phyloP scores from a whole-genome alignment of 2,113 vertebrate genomes.

The Axis porcinus region DNA sequence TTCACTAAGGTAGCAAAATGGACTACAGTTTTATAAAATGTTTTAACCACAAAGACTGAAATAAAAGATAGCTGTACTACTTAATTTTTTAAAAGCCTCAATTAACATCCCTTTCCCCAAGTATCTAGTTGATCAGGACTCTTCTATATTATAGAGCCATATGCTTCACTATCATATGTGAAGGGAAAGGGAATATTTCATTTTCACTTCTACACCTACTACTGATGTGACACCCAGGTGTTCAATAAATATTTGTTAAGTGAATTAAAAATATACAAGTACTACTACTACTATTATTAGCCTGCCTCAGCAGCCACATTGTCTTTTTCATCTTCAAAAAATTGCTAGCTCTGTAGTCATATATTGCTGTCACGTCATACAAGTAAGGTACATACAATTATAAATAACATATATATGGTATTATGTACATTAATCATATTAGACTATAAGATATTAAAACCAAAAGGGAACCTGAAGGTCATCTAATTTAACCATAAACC shows the following conservation, averaged over 20 bases:
- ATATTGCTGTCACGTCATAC: neutral
- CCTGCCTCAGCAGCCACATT: neutral
- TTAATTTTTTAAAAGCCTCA: conserved; percentile 34
- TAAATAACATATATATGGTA: neutral
- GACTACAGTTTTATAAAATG: conserved; percentile 16
- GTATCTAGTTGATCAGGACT: conserved; percentile 20
- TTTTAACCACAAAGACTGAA: conserved; percentile 39
- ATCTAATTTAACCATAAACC: neutral
- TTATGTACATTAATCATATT: neutral
- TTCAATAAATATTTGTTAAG: neutral
- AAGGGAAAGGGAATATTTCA: conserved; percentile 16
- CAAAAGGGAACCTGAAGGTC: neutral
- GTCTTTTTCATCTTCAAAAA: neutral
- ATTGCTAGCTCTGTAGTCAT: neutral
- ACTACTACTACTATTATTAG: neutral
- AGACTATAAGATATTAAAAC: neutral
- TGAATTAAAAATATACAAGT: neutral
- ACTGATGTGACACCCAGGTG: neutral
- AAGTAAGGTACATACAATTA: neutral
- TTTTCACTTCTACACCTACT: neutral
- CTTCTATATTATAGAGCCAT: conserved; percentile 1
- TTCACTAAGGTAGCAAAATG: conserved; percentile 30
- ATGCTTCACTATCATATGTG: neutral
- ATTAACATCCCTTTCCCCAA: conserved; percentile 1
- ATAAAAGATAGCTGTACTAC: conserved; percentile 26